Base-by-base conservation (phyloP, 2,113 vertebrate species). In the Donacobius atricapilla region DNA sequence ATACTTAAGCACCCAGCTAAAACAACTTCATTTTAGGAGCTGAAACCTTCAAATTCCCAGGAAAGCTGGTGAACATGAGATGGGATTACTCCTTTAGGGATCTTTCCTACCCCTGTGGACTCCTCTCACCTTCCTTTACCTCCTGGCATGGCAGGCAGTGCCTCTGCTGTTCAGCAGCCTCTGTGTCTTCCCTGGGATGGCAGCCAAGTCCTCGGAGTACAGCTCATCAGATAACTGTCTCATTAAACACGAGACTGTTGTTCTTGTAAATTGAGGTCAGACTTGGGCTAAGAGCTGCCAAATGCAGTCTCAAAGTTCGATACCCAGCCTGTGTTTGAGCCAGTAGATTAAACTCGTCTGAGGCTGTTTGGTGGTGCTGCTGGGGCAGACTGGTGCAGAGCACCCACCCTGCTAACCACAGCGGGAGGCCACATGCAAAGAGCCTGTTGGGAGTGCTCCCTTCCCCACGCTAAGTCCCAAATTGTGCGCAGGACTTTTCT, bases 231-330 rank as follows among this genome's bases (percentile, higher is more conserved):
- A 97, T 95, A 97, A 90, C 79, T 92, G 85, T 77, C 96, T 95
- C 94, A 87, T 96, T 96, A 97, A 87, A 78, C 91, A 90, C 17
- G 1, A 91, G 91, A 66, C 86, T 94, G 86, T 92, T 97, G 91
- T 90, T 95, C 94, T 94, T 94, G 91, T 94, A 97, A 97, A 97
- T 37, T 95, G 96, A 96, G 94, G 93, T 89, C 94, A 90, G 93
- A 58, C 93, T 93, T 18, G 27, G 91, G 69, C 86, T 90, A 9
- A 56, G 89, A 64, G 94, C 64, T 95, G 89, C 94, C 94, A 97
- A 92, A 40, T 81, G 69, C 83, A 75, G 51, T 94, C 92, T 91
- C 77, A 60, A 37, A 90, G 90, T 77, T 25, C 31, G 94, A 78
- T 87, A 40, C 90, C 2, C 2, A 92, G 79, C 11, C 90, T 30